Evolutionary conservation across 1,140 invertebrate species (phyloP).

Genomic region (Solenopsis invicta): DNA sequence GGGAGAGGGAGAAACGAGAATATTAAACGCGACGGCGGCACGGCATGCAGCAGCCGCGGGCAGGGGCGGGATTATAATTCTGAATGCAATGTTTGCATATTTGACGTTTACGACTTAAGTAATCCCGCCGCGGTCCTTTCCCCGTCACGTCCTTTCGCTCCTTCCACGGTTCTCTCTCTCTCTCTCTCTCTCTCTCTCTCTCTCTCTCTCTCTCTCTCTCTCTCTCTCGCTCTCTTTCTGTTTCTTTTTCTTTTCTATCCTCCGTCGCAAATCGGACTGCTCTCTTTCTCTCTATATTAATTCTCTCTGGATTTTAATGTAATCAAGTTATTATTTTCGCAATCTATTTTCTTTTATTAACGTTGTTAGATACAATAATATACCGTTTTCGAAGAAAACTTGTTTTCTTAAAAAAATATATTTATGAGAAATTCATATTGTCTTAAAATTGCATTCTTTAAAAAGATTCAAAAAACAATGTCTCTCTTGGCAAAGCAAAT

Average conservation of each 20-base stretch:
- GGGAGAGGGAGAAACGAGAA: conserved; percentile 57
- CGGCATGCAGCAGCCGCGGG: conserved; percentile 46
- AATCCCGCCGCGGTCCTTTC: conserved; percentile 69
- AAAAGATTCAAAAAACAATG: neutral
- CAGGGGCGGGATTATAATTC: conserved; percentile 75
- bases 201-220: conserved; percentile 39
- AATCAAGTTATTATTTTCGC: neutral
- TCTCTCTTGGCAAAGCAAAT: neutral
- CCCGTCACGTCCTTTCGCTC: conserved; percentile 64
- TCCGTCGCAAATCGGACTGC: conserved; percentile 25
- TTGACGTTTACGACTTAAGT: conserved; percentile 79
- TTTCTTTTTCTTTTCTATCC: neutral
- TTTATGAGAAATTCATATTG: neutral
- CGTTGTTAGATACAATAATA: neutral
- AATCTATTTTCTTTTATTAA: neutral
- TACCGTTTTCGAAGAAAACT: neutral
- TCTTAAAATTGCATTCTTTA: neutral
- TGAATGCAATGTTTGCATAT: conserved; percentile 80
- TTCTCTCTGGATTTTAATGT: neutral
- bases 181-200: conserved; percentile 53
- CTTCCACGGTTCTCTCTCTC: conserved; percentile 51
- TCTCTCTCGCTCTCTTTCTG: conserved; percentile 59
- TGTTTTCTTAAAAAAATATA: neutral
- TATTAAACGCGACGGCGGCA: conserved; percentile 56
- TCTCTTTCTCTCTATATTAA: conserved; percentile 31